Base-by-base conservation (phyloP, 2,888 invertebrate species). In the Drosophila eohydei region DNA sequence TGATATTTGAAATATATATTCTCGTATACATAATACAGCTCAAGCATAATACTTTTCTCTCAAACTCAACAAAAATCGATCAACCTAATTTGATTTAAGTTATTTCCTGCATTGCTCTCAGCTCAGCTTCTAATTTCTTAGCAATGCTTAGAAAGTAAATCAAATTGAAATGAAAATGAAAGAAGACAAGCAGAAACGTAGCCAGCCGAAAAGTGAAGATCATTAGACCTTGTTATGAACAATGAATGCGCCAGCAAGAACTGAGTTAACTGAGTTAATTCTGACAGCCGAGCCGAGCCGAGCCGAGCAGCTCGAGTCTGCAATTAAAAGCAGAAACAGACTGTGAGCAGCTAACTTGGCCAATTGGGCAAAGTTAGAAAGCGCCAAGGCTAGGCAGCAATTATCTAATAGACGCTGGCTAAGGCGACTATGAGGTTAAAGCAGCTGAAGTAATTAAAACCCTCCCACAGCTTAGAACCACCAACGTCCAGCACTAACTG, bases 291-390 rank as follows among this genome's bases (percentile, higher is more conserved):
- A 46, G 48, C 66, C 21, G 21, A 21, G 21, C 21, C 21, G 21
- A 48, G 48, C 30, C 30, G 46, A 46, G 48, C 66, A 71, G 65
- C 16, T 30, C 57, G 60, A 67, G 58, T 41, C 52, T 54, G 57
- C 56, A 81, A 78, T 83, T 81, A 83, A 77, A 75, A 69, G 51
- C 61, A 41, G 48, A 81, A 83, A 67, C 66, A 80, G 83, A 80
- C 67, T 80, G 78, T 77, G 70, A 65, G 80, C 51, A 30, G 61
- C 57, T 58, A 69, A 76, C 48, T 74, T 71, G 74, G 71, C 67
- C 60, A 74, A 65, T 61, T 59, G 36, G 52, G 38, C 46, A 61
- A 58, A 64, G 62, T 84, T 83, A 84, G 83, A 81, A 83, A 83
- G 83, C 81, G 84, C 80, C 71, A 79, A 80, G 68, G 36, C 63